Evolutionary conservation across 2,797 vertebrate species (phyloP), one percentile per base, ranked within the genome.

Genomic region (Agapornis canus): DNA sequence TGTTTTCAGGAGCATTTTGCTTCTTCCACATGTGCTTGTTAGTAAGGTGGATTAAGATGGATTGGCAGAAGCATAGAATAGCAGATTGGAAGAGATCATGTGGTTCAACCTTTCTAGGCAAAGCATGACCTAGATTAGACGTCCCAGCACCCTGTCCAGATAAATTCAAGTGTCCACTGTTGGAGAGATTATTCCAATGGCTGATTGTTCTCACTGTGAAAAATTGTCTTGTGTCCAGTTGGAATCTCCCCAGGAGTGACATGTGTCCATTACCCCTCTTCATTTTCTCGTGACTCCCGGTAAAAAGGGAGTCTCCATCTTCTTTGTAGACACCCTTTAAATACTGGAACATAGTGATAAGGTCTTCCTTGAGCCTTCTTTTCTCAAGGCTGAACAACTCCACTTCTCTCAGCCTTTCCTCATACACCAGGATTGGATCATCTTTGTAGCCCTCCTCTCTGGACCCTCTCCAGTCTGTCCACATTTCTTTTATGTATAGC

Each of bases 21-120:
- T 15, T 65, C 26, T 7, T 45, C 13, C 10, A 5, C 0, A 0
- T 2, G 1, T 31, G 35, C 40, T 60, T 3, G 5, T 13, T 2
- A 4, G 9, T 25, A 19, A 13, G 49, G 26, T 47, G 27, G 52
- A 19, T 60, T 1, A 0, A 11, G 32, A 13, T 68, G 37, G 10
- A 26, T 77, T 57, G 60, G 29, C 54, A 48, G 49, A 35, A 16
- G 14, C 56, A 25, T 25, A 57, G 14, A 57, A 57, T 35, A 25
- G 14, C 32, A 57, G 32, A 14, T 57, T 35, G 56, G 56, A 57
- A 35, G 32, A 22, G 32, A 10, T 35, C 56, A 57, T 11, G 22
- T 57, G 56, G 56, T 25, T 32, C 3, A 35, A 2, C 14, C 32
- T 57, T 35, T 57, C 22, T 57, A 57, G 22, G 56, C 6, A 57